A percentile compares a stretch with the other conserved stretches of the same genome.
Evolutionary conservation across 37 sponge, comb jelly and placozoan species (phyloP).

Genomic region (Agelas oroides): DNA sequence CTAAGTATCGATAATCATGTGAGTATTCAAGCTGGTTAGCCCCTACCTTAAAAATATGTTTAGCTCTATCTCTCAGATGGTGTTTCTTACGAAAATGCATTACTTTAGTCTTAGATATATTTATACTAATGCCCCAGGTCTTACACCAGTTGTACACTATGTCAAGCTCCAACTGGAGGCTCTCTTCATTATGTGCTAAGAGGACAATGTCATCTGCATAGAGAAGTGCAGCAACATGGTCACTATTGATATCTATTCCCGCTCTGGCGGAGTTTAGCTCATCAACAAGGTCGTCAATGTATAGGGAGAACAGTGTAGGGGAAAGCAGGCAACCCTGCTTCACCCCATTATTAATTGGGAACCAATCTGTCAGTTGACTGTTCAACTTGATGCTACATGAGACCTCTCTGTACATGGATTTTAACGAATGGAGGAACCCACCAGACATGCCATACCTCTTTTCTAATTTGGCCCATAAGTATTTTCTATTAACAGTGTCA

Average conservation of each 20-base stretch:
- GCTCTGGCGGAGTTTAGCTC: neutral
- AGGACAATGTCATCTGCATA: slow-evolving; percentile 19
- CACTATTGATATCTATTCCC: neutral
- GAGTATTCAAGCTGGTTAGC: neutral
- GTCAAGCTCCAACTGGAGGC: neutral
- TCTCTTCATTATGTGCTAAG: neutral
- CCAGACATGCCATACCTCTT: neutral
- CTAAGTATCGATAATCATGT: slow-evolving; percentile 2
- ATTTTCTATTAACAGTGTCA: neutral
- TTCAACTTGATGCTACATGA: neutral
- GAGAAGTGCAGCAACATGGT: neutral
- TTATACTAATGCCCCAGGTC: slow-evolving; percentile 17
- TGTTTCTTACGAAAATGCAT: slow-evolving; percentile 15
- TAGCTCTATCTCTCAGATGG: neutral
- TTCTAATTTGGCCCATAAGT: neutral
- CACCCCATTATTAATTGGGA: neutral
- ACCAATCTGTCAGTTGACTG: neutral
- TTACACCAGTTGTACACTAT: slow-evolving; percentile 12
- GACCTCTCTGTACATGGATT: neutral
- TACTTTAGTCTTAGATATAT: neutral
- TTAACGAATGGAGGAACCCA: neutral
- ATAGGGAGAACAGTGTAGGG: neutral
- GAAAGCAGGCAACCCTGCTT: neutral
- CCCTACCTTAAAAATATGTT: neutral
- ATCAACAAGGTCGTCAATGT: neutral